Conservation (phyloP, 2,113 vertebrate species). For the Micromys minutus region DNA sequence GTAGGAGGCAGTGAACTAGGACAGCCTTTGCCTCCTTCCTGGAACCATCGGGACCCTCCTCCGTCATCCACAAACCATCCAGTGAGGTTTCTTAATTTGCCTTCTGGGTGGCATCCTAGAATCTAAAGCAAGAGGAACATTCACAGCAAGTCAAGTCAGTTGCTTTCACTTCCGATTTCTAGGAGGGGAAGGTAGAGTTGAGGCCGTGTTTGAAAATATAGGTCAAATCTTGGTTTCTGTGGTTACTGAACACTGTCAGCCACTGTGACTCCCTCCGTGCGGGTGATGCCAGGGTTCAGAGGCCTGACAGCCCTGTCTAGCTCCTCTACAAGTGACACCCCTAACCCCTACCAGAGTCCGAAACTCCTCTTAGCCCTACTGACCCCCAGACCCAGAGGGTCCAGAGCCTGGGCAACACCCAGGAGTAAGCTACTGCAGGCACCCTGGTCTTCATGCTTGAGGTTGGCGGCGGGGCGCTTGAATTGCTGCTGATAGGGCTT, state of each 20-base stretch:
- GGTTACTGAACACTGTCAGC: constrained; percentile 69
- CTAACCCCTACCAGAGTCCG: neutral
- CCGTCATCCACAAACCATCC: neutral
- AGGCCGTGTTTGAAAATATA: constrained; percentile 71
- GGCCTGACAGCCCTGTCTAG: neutral
- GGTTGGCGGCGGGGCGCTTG: no score
- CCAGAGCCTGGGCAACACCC: neutral
- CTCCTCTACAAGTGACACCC: neutral
- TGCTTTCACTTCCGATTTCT: constrained; percentile 49
- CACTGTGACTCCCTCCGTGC: constrained; percentile 43
- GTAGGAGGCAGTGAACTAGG: neutral
- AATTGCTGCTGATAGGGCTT: neutral
- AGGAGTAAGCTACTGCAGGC: neutral
- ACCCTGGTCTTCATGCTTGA: neutral
- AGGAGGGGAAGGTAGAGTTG: constrained; percentile 38
- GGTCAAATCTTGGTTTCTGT: constrained; percentile 77
- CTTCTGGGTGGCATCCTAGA: constrained; percentile 55
- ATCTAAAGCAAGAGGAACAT: neutral
- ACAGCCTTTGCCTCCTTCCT: neutral
- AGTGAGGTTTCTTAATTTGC: neutral
- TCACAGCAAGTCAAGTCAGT: neutral
- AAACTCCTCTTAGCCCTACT: neutral
- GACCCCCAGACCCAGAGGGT: neutral
- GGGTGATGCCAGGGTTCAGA: constrained; percentile 54
- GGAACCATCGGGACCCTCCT: fast-evolving